Base-by-base conservation (phyloP, 2,797 vertebrate genomes). In the Dryobates pubescens region DNA sequence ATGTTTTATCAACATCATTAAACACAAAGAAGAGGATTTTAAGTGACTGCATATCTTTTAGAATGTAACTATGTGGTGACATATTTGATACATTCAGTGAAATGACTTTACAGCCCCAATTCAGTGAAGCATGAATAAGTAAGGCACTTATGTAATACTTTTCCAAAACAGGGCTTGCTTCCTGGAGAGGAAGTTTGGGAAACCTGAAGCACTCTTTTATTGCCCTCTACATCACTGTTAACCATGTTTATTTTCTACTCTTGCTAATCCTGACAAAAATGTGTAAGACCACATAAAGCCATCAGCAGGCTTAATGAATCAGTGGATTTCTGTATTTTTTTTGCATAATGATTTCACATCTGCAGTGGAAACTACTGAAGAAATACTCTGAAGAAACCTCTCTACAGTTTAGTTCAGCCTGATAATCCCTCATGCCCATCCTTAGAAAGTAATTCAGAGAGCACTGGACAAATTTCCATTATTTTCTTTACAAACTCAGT, bases 371-470 rank as follows among this genome's bases (percentile, higher is more conserved):
- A 45, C 3, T 3, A 5, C 3, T 10, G 22, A 41, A 58, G 9
- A 43, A 68, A 49, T 6, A 34, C 7, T 63, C 30, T 23, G 29
- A 43, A 85, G 27, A 67, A 84, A 26, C 2, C 2, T 7, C 26
- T 57, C 10, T 49, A 49, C 10, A 34, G 34, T 18, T 74, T 67
- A 27, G 5, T 70, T 43, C 68, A 23, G 7, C 29, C 11, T 74
- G 8, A 19, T 34, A 71, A 54, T 23, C 7, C 24, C 68, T 4
- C 2, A 0, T 30, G 1, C 5, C 5, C 13, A 47, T 68, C 32
- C 29, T 88, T 43, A 89, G 23, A 74, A 13, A 51, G 71, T 6
- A 6, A 41, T 72, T 67, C 53, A 38, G 15, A 85, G 29, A 61
- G 34, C 22, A 57, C 4, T 53, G 57, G 4, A 49, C 62, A 4